Base-by-base conservation (phyloP, 2,797 vertebrate species). In the Anniella stebbinsi region DNA sequence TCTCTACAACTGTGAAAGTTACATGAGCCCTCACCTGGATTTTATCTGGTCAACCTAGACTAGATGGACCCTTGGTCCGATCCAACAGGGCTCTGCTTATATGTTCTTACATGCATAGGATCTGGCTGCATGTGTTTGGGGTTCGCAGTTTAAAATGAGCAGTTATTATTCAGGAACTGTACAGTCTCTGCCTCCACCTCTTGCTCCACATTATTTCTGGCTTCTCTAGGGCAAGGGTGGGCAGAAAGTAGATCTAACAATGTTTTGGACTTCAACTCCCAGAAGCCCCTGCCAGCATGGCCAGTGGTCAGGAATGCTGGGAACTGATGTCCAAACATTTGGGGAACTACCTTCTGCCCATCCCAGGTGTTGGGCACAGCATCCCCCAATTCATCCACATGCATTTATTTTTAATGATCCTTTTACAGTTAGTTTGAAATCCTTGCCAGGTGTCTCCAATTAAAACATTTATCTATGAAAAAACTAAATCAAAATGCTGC, bases 381-480 rank as follows among this genome's bases (percentile, higher is more conserved):
- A 51, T 51, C 30, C 45, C 30, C 28, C 23, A 36, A 72, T 48
- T 51, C 63, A 60, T 82, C 54, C 51, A 54, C 17, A 63, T 15
- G 30, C 23, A 86, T 69, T 51, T 70, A 87, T 15, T 87, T 87
- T 80, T 80, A 80, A 80, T 63, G 13, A 60, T 30, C 11, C n/a
- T 69, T 85, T 66, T 54, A 57, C 41, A 89, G 45, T 54, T 36
- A 89, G 23, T 48, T 38, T 77, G 18, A 85, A 54, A 54, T 57
- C 48, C 30, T 6, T 51, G 80, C 18, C 38, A 84, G 23, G 23
- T 18, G 33, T 38, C n/a, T 21, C 41, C 83, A 85, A n/a, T 41
- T 80, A 91, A 73, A 86, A 67, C 4, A 28, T 66, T 51, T 78
- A 23, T 11, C 18, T 4, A 33, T 36, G n/a, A 72, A 30, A 48